Conservation (phyloP, 2,113 vertebrate genomes). For the Brachirus orientalis region DNA sequence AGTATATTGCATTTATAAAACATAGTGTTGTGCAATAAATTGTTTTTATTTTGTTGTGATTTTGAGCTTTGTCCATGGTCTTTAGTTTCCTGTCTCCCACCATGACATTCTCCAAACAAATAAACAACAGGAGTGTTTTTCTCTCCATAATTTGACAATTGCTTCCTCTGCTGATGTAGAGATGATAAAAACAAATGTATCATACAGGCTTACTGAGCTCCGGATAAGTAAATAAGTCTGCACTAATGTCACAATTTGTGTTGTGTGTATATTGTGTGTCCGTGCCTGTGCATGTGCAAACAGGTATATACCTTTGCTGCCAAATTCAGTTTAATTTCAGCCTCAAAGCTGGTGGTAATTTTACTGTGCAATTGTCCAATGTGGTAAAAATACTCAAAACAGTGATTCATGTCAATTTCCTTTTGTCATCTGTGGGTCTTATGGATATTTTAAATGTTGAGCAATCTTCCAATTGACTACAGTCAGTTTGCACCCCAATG, state of each 20-base stretch:
- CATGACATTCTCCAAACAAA: slow-evolving; percentile 28
- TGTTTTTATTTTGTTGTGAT: slow-evolving; percentile 37
- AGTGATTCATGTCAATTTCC: background rate
- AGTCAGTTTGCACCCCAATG: slow-evolving; percentile 1
- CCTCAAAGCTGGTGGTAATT: slow-evolving; percentile 65
- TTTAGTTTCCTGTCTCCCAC: slow-evolving; percentile 23
- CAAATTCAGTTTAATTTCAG: slow-evolving; percentile 70
- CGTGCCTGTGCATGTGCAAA: slow-evolving; percentile 45
- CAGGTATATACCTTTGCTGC: slow-evolving; percentile 51
- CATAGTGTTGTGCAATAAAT: slow-evolving; percentile 12
- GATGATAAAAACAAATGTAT: slow-evolving; percentile 24
- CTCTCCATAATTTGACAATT: slow-evolving; percentile 36
- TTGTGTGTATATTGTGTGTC: slow-evolving; percentile 26
- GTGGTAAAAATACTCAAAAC: slow-evolving; percentile 13
- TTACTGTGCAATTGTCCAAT: slow-evolving; percentile 10
- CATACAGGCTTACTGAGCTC: slow-evolving; percentile 7
- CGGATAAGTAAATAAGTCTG: slow-evolving; percentile 19
- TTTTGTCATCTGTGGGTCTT: slow-evolving; percentile 9
- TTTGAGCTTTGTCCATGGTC: background rate
- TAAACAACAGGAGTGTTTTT: slow-evolving; percentile 30
- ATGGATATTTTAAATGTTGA: background rate
- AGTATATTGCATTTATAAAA: slow-evolving; percentile 32
- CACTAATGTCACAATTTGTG: slow-evolving; percentile 58
- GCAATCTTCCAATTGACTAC: slow-evolving; percentile 4
- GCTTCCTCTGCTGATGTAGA: slow-evolving; percentile 27